phyloP scores from a whole-genome alignment of 2,797 vertebrate genomes.

The Melopsittacus undulatus region DNA sequence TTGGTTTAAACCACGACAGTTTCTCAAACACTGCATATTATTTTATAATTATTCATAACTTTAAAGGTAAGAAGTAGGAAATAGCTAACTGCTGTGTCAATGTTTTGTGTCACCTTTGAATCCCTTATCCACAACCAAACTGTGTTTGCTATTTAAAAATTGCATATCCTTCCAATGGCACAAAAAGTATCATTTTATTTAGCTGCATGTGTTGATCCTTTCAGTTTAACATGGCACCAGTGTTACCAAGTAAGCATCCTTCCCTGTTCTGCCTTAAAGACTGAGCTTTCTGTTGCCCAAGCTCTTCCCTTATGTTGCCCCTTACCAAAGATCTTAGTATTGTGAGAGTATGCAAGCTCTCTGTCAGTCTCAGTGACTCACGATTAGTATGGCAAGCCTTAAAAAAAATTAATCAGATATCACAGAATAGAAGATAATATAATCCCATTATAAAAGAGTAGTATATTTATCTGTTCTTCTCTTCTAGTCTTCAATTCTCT shows the following conservation, averaged over 20 bases:
- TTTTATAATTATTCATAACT: background rate
- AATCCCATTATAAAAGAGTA: background rate
- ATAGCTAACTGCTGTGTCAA: background rate
- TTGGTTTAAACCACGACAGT: too few species aligned
- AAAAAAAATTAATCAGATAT: background rate
- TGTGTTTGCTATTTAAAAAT: background rate
- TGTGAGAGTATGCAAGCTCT: background rate
- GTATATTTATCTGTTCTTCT: background rate
- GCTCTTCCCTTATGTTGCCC: rapidly evolving
- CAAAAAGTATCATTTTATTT: background rate
- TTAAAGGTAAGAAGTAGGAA: background rate
- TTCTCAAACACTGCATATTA: background rate
- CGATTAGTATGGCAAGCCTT: background rate
- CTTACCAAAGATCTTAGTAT: background rate
- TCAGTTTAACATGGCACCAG: rapidly evolving
- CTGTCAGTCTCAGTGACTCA: background rate
- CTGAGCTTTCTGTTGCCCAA: background rate
- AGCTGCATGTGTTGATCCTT: rapidly evolving
- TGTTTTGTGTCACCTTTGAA: rapidly evolving
- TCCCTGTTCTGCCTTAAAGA: background rate
- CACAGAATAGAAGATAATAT: background rate
- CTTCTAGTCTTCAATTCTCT: background rate
- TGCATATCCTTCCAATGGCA: background rate
- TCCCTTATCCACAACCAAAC: background rate
- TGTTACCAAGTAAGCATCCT: background rate